Conservation (phyloP, 2,113 vertebrate species). For the Semnornis frantzii region DNA sequence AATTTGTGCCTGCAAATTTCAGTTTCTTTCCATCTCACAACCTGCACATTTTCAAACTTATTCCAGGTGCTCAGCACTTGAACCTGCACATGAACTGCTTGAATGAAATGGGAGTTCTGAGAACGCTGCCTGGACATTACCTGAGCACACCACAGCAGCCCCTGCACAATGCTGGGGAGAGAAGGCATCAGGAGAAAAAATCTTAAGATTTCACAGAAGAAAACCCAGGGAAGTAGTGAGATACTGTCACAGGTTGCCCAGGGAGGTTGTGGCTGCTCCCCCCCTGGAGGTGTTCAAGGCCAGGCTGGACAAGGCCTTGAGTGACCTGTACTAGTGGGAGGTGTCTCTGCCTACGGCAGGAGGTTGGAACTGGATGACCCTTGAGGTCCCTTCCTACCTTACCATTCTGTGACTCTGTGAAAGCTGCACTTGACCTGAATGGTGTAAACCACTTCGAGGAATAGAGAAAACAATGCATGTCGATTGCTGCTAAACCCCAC, state of each 20-base stretch:
- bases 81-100: not conserved
- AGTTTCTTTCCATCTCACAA: not conserved
- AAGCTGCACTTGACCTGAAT: not conserved
- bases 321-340: too few species aligned
- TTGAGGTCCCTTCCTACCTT: too few species aligned
- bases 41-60: not conserved
- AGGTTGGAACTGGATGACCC: too few species aligned
- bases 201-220: not conserved
- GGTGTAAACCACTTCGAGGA: not conserved
- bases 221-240: not conserved
- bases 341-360: too few species aligned
- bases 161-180: not conserved
- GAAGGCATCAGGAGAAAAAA: not conserved
- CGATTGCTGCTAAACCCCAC: not conserved
- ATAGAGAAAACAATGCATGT: not conserved
- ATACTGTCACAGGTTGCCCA: too few species aligned
- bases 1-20: not conserved
- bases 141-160: not conserved
- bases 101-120: not conserved
- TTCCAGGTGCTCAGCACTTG: not conserved
- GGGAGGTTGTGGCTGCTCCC: too few species aligned
- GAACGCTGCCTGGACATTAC: too few species aligned
- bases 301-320: too few species aligned
- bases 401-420: too few species aligned
- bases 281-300: too few species aligned